Evolutionary conservation across 1,140 invertebrate genomes (phyloP).

Genomic region (Octopus sinensis): DNA sequence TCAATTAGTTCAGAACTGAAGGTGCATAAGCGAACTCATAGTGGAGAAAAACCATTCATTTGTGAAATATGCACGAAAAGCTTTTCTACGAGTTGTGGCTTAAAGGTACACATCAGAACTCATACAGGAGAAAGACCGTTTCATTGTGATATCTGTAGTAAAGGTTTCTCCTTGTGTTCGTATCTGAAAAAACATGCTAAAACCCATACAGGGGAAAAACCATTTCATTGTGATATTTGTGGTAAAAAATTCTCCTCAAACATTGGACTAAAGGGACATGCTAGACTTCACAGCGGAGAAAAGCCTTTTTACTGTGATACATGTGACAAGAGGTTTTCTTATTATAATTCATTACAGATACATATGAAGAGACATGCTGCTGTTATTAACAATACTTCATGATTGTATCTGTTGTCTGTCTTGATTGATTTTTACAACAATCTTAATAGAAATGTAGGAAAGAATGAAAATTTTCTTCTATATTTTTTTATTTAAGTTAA

Average conservation of each 20-base stretch:
- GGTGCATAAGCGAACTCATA: conserved; percentile 70
- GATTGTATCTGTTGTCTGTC: too few relatives aligned
- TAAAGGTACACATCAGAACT: conserved; percentile 85
- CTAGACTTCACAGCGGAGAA: conserved; percentile 23
- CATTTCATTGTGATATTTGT: conserved; percentile 63
- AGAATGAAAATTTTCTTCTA: too few relatives aligned
- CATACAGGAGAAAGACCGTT: conserved; percentile 19
- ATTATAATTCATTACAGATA: too few relatives aligned
- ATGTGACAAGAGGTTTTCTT: too few relatives aligned
- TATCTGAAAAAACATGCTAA: conserved; percentile 29
- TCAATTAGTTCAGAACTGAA: conserved; percentile 62
- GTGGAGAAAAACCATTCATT: conserved; percentile 63
- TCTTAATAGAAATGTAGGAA: too few relatives aligned
- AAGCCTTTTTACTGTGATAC: too few relatives aligned
- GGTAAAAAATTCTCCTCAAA: conserved; percentile 23
- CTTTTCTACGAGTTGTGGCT: conserved; percentile 79
- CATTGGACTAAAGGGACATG: conserved; percentile 24
- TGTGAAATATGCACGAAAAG: conserved; percentile 77
- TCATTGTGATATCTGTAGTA: conserved; percentile 23
- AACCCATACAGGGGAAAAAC: conserved; percentile 79
- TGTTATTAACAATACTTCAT: too few relatives aligned
- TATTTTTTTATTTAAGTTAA: too few relatives aligned
- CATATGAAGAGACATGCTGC: too few relatives aligned
- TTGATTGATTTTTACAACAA: too few relatives aligned
- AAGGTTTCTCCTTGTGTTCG: conserved; percentile 37